Conservation (phyloP, 1,140 invertebrate species). For the Mylabris phalerata region DNA sequence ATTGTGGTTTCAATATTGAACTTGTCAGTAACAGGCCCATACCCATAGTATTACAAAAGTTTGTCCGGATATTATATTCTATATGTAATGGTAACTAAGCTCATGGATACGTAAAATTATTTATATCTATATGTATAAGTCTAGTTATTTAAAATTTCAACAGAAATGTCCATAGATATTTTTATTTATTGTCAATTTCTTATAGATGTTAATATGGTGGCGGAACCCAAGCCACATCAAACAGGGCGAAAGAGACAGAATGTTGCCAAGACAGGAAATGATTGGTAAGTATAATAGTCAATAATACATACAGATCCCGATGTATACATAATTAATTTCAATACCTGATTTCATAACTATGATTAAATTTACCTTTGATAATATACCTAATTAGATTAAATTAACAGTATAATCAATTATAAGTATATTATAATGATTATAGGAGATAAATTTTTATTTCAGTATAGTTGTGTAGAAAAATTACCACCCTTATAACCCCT, state of each 20-base stretch:
- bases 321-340: no score
- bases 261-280: slow-evolving; percentile 71
- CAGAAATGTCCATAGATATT: neutral
- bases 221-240: slow-evolving; percentile 76
- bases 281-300: slow-evolving; percentile 56
- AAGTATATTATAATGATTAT: no score
- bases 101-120: neutral
- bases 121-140: neutral
- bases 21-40: slow-evolving; percentile 7
- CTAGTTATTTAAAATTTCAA: neutral
- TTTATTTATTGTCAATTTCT: slow-evolving; percentile 24
- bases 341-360: no score
- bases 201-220: slow-evolving; percentile 77
- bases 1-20: slow-evolving; percentile 14
- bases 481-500: no score
- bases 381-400: no score
- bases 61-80: slow-evolving; percentile 11
- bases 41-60: slow-evolving; percentile 6
- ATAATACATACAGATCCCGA: no score
- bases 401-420: no score
- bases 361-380: no score
- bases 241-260: slow-evolving; percentile 73
- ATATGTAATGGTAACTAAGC: slow-evolving; percentile 10
- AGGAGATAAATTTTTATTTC: no score
- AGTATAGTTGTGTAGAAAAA: no score